Evolutionary conservation across 2,888 invertebrate species (phyloP).

Genomic region (Synanthedon andrenaeformis): DNA sequence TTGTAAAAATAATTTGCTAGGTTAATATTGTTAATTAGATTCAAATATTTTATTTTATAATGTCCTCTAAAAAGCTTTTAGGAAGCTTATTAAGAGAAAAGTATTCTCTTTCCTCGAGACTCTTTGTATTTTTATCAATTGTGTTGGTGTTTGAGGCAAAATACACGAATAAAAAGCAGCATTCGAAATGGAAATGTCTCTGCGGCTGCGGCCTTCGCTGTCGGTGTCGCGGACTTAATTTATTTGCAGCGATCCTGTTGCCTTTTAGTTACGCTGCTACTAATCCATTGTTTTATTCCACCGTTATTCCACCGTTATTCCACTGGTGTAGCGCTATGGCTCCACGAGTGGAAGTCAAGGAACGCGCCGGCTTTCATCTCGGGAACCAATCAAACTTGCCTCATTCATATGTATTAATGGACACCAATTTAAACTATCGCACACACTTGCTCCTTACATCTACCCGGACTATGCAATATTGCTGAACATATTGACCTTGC

Average conservation of each 20-base stretch:
- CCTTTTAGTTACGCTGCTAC: constrained; percentile 3
- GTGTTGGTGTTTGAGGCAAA: too few species aligned
- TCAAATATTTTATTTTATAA: too few species aligned
- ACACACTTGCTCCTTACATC: neutral
- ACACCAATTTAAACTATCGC: constrained; percentile 8
- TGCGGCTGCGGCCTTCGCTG: constrained; percentile 3
- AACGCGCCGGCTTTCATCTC: constrained; percentile 8
- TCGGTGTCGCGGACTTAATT: constrained; percentile 11
- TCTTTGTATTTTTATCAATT: too few species aligned
- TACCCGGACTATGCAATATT: too few species aligned
- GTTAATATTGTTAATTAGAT: too few species aligned
- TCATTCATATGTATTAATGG: constrained; percentile 34
- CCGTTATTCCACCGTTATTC: neutral
- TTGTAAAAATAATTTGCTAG: too few species aligned
- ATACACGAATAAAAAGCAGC: too few species aligned
- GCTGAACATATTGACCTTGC: too few species aligned
- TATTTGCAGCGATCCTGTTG: constrained; percentile 9
- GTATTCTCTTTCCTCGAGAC: too few species aligned
- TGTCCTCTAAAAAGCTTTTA: too few species aligned
- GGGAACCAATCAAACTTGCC: constrained; percentile 28
- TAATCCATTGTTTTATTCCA: neutral
- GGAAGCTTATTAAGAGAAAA: too few species aligned
- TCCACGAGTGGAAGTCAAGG: neutral
- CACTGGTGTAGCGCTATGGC: too few species aligned
- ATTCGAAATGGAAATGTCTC: neutral